phyloP scores from a whole-genome alignment of 2,888 invertebrate genomes.

The Nasonia oneida region DNA sequence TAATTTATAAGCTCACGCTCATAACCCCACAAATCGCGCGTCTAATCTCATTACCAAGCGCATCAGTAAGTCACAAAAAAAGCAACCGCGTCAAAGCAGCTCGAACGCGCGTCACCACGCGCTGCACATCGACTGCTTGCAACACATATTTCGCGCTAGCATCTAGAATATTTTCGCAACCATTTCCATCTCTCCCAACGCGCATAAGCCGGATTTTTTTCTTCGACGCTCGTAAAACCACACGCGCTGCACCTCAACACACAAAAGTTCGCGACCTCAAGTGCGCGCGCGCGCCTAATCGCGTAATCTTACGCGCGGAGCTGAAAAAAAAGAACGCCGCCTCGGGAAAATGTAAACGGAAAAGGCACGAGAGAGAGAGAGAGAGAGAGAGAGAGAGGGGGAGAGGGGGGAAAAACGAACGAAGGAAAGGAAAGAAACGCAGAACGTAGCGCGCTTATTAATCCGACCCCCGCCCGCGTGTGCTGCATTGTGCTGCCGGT shows the following conservation, averaged over 20 bases:
- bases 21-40: not conserved
- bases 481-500: conserved; percentile 4
- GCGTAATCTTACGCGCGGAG: not conserved
- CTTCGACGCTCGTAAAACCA: not conserved
- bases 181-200: not conserved
- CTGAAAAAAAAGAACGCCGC: not conserved
- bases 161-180: conserved; percentile 4
- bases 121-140: not conserved
- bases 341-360: not conserved
- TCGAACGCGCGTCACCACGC: not conserved
- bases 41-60: not conserved
- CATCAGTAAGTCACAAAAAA: not conserved
- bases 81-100: not conserved
- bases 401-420: not conserved
- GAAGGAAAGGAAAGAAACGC: not conserved
- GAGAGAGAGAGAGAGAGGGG: not conserved
- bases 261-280: not conserved
- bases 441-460: conserved; percentile 16
- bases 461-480: not conserved
- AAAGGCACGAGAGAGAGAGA: not conserved
- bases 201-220: not conserved
- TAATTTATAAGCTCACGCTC: not conserved
- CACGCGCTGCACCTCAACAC: not conserved
- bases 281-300: not conserved
- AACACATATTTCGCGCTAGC: not conserved